Evolutionary conservation across 2,888 invertebrate genomes (phyloP).

Genomic region (Brachypterus glaber): DNA sequence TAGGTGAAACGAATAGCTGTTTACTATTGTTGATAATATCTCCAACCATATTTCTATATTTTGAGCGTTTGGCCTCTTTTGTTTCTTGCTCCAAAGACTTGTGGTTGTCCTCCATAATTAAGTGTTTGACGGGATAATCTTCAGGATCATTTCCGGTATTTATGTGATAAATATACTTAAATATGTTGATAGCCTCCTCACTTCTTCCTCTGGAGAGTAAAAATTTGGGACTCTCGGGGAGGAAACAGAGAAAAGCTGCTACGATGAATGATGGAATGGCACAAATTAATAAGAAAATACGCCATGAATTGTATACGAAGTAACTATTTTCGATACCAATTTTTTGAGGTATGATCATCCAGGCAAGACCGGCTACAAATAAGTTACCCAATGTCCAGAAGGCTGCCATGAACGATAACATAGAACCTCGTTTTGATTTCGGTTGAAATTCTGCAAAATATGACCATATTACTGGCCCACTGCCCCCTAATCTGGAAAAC

Average conservation of each 20-base stretch:
- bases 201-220: constrained; percentile 68
- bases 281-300: constrained; percentile 81
- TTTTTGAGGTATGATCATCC: constrained; percentile 65
- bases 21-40: constrained; percentile 76
- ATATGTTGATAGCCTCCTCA: constrained; percentile 72
- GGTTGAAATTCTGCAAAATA: constrained; percentile 94
- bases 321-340: constrained; percentile 57
- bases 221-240: constrained; percentile 89
- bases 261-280: constrained; percentile 83
- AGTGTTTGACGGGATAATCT: constrained; percentile 66
- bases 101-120: constrained; percentile 50
- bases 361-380: constrained; percentile 77
- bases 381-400: constrained; percentile 93
- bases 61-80: constrained; percentile 51
- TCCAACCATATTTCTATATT: constrained; percentile 61
- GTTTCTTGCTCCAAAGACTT: constrained; percentile 28
- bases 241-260: constrained; percentile 67
- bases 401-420: constrained; percentile 89
- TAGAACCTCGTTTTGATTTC: constrained; percentile 78
- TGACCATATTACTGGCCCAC: constrained; percentile 90
- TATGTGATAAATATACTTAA: constrained; percentile 69
- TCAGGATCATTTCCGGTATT: constrained; percentile 70
- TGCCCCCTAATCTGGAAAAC: constrained; percentile 66
- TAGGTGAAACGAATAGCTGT: constrained; percentile 69
- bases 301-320: constrained; percentile 85